phyloP scores from a whole-genome alignment of 2,888 invertebrate genomes.

The Lycaena phlaeas region DNA sequence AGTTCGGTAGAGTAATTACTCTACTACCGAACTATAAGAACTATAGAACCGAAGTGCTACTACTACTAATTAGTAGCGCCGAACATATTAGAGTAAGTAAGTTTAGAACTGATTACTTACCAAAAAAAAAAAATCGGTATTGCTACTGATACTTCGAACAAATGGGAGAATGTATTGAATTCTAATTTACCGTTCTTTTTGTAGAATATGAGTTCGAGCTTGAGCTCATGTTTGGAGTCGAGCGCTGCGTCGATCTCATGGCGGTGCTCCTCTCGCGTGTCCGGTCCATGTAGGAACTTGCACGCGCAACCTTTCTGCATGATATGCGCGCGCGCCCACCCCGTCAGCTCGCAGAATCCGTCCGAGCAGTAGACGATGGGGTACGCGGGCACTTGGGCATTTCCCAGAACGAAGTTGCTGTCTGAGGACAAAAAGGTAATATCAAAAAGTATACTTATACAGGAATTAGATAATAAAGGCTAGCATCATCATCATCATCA shows the following conservation, averaged over 20 bases:
- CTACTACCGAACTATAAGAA: too few species aligned
- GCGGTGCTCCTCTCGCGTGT: constrained; percentile 91
- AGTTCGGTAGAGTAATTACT: too few species aligned
- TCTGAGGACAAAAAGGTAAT: constrained; percentile 72
- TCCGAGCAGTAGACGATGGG: constrained; percentile 97
- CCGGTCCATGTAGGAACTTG: constrained; percentile 93
- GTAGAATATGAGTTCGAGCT: constrained; percentile 94
- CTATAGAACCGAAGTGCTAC: too few species aligned
- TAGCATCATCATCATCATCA: too few species aligned
- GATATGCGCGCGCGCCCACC: constrained; percentile 93
- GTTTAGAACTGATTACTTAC: too few species aligned
- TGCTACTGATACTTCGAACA: too few species aligned
- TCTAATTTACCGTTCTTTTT: constrained; percentile 94
- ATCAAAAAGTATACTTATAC: neutral
- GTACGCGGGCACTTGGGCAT: constrained; percentile 92
- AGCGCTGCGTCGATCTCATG: constrained; percentile 91
- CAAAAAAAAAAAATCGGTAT: too few species aligned
- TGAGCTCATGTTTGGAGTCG: constrained; percentile 91
- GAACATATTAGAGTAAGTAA: too few species aligned
- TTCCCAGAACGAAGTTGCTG: constrained; percentile 96
- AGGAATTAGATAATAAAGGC: too few species aligned
- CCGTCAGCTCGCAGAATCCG: constrained; percentile 96
- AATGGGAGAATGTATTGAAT: too few species aligned
- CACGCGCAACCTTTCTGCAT: constrained; percentile 98
- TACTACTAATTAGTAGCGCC: too few species aligned